phyloP scores from a whole-genome alignment of 30 jellyfish, hydroid and myxozoan genomes.

The Turritopsis rubra region DNA sequence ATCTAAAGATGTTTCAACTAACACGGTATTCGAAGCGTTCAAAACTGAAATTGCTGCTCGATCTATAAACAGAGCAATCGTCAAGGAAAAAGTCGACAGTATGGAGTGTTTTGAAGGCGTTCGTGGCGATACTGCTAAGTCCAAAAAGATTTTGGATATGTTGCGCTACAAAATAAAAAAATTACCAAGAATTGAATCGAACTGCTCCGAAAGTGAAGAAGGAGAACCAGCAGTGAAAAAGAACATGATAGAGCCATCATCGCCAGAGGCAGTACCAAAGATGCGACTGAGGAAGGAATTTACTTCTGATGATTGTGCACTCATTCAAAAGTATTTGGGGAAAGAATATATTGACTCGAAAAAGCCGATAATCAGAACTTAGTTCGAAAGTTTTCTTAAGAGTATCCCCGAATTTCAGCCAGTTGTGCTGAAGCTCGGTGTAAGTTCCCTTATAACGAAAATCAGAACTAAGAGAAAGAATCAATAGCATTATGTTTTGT shows the following conservation, averaged over 20 bases:
- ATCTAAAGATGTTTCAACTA: neutral
- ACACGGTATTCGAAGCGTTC: neutral
- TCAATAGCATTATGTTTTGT: neutral
- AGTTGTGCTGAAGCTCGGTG: neutral
- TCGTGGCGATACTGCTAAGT: neutral
- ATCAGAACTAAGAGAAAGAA: neutral
- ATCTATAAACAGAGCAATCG: neutral
- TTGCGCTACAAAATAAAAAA: constrained; percentile 20
- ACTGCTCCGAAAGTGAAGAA: neutral
- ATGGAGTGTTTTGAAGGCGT: neutral
- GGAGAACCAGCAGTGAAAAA: neutral
- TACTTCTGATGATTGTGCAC: neutral
- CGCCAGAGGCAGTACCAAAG: neutral
- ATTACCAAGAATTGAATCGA: neutral
- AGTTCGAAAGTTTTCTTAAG: neutral
- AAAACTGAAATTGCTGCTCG: neutral
- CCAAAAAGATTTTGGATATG: constrained; percentile 17
- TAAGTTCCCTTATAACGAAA: neutral
- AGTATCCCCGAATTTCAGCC: neutral
- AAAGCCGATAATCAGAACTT: neutral
- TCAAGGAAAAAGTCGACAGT: neutral
- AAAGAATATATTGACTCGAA: neutral
- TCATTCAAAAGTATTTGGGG: neutral
- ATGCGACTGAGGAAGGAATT: neutral
- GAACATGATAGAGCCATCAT: neutral